Conservation (phyloP, 2,888 invertebrate genomes). For the Apoda limacodes region DNA sequence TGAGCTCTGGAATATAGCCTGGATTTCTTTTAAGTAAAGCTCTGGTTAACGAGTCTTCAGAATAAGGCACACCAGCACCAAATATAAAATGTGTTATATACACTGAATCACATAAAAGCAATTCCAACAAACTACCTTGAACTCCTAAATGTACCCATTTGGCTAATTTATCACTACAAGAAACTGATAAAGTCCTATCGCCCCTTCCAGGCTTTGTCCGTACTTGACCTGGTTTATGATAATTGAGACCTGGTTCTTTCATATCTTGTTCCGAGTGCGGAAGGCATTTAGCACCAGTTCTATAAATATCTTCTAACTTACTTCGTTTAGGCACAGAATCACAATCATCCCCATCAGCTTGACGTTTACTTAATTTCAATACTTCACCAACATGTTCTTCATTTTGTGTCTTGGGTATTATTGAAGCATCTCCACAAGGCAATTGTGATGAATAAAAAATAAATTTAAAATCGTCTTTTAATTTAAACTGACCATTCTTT, state of each 20-base stretch:
- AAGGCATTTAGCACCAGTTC: conserved; percentile 93
- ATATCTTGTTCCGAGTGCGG: conserved; percentile 67
- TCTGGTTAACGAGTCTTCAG: conserved; percentile 66
- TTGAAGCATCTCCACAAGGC: conserved; percentile 95
- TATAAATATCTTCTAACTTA: conserved; percentile 52
- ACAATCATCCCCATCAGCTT: conserved; percentile 24
- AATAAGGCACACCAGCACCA: conserved; percentile 75
- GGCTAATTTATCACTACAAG: conserved; percentile 95
- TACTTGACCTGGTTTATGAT: conserved; percentile 78
- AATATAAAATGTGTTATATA: conserved; percentile 78
- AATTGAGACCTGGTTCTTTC: conserved; percentile 63
- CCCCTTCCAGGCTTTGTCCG: conserved; percentile 94
- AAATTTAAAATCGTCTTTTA: conserved; percentile 74
- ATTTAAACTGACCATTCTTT: conserved; percentile 39
- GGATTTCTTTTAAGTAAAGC: conserved; percentile 60
- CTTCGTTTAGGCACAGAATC: conserved; percentile 27
- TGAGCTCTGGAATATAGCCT: conserved; percentile 21
- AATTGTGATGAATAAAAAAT: conserved; percentile 89
- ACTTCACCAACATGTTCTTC: conserved; percentile 38
- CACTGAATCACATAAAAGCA: conserved; percentile 75
- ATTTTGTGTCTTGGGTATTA: conserved; percentile 71
- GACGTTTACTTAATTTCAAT: conserved; percentile 29
- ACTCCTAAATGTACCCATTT: conserved; percentile 89
- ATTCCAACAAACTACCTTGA: conserved; percentile 83
- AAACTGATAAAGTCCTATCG: conserved; percentile 87